Base-by-base conservation (phyloP, 2,888 invertebrate species). In the Trissolcus brochymenae region DNA sequence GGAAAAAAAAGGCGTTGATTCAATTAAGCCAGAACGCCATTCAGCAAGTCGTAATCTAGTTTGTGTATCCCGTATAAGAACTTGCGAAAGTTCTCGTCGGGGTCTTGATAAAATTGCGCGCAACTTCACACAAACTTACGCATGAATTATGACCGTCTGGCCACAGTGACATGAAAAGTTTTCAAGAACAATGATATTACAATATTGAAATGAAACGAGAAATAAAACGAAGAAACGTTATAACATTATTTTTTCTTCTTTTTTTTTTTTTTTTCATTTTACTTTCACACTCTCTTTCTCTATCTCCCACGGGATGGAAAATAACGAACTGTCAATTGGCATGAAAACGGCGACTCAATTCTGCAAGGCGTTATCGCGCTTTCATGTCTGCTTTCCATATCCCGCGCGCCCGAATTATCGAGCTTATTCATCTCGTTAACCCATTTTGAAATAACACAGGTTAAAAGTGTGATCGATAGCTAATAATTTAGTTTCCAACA, bases 391-490 rank as follows among this genome's bases (percentile, higher is more conserved):
- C 41, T 53, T 53, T 51, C 61, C 56, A 64, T 53, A 71, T 51
- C 53, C 57, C 64, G 71, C 13, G 14, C 53, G n/a, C 53, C 16
- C 65, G 50, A 73, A 66, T 65, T 73, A 66, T 61, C 73, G 61
- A 50, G 60, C 66, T 73, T 66, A 66, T 73, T 56, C 49, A 56
- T 56, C 73, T 73, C 73, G 73, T 73, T 66, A 73, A 73, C 73
- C 66, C 61, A 73, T 35, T 73, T 73, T 73, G 66, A 66, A 73
- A 66, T 73, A 73, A 66, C 73, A 54, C 29, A 50, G 50, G 65
- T 73, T 66, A 66, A 61, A 66, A 56, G 56, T 66, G 60, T 73
- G 56, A 73, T 73, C 73, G 66, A 73, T 73, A 73, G 55, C 66
- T 60, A 56, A 73, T 73, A 60, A 73, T 49, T 66, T 66, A 17